A percentile compares a stretch with the other conserved stretches of the same genome.
Evolutionary conservation across 2,888 invertebrate species (phyloP).

Genomic region (Camptogramma bilineatum): DNA sequence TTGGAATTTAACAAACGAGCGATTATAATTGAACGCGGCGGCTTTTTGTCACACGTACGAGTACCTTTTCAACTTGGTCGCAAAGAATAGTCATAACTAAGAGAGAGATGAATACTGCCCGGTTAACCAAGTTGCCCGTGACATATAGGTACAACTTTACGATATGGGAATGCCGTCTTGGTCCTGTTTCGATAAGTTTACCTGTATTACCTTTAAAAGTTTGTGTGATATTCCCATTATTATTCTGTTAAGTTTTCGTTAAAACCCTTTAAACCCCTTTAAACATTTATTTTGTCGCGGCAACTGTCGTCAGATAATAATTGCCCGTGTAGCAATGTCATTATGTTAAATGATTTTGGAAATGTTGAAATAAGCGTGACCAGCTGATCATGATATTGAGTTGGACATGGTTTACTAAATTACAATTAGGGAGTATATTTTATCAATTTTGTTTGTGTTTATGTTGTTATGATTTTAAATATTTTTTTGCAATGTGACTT

Average conservation of each 20-base stretch:
- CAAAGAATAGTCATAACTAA: no score
- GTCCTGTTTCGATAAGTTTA: no score
- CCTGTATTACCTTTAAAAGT: no score
- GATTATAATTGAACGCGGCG: conserved; percentile 13
- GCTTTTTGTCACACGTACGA: neutral
- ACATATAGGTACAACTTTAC: no score
- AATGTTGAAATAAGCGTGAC: conserved; percentile 62
- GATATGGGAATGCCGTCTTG: no score
- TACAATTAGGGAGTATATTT: conserved; percentile 67
- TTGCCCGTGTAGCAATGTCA: conserved; percentile 13
- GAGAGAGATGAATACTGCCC: no score
- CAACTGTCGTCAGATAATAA: no score
- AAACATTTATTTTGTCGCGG: no score
- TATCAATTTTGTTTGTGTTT: conserved; percentile 57
- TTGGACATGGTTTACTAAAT: conserved; percentile 69
- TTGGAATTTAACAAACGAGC: conserved; percentile 34
- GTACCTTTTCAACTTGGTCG: neutral
- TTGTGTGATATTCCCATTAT: no score
- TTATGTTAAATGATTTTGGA: conserved; percentile 71
- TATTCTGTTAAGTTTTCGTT: no score
- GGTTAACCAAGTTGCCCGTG: no score
- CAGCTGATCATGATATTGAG: conserved; percentile 67
- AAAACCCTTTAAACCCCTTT: no score
- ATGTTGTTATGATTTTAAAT: conserved; percentile 18
- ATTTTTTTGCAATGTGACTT: conserved; percentile 12